Evolutionary conservation across 2,113 vertebrate genomes (phyloP).

Genomic region (Gallinago paraguaiae): DNA sequence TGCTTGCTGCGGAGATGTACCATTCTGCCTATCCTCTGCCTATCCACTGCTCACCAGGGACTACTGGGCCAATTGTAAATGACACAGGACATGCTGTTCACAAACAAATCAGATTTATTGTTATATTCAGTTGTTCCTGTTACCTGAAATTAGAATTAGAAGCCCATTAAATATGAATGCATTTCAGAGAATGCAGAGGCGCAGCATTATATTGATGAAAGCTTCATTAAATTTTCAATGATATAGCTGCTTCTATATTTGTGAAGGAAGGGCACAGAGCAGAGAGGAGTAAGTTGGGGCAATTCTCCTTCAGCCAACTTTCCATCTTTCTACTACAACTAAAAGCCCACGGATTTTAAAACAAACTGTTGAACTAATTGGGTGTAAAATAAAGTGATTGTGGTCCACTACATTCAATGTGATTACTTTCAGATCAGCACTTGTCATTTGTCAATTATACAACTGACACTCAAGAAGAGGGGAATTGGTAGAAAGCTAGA

Average conservation of each 20-base stretch:
- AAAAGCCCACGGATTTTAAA: not conserved
- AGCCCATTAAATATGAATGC: constrained; percentile 79
- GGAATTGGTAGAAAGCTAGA: not conserved
- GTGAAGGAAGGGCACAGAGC: not conserved
- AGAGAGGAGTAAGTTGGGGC: constrained; percentile 12
- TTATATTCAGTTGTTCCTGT: constrained; percentile 64
- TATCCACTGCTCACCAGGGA: not conserved
- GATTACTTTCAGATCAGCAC: not conserved
- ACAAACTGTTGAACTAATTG: not conserved
- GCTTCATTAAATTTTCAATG: constrained; percentile 81
- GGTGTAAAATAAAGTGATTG: not conserved
- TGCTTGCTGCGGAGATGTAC: not conserved
- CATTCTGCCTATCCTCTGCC: not conserved
- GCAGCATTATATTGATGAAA: constrained; percentile 75
- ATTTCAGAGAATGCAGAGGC: constrained; percentile 60
- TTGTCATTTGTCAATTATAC: not conserved
- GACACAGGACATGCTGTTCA: not conserved
- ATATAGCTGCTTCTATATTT: constrained; percentile 67
- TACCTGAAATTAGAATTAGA: constrained; percentile 76
- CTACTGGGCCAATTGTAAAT: constrained; percentile 1
- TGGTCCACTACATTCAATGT: not conserved
- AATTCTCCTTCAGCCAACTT: constrained; percentile 55
- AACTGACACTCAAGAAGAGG: not conserved
- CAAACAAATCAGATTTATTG: constrained; percentile 62
- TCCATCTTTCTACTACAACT: not conserved